phyloP scores from a whole-genome alignment of 2,888 invertebrate genomes.

The Drosophila meridiana region DNA sequence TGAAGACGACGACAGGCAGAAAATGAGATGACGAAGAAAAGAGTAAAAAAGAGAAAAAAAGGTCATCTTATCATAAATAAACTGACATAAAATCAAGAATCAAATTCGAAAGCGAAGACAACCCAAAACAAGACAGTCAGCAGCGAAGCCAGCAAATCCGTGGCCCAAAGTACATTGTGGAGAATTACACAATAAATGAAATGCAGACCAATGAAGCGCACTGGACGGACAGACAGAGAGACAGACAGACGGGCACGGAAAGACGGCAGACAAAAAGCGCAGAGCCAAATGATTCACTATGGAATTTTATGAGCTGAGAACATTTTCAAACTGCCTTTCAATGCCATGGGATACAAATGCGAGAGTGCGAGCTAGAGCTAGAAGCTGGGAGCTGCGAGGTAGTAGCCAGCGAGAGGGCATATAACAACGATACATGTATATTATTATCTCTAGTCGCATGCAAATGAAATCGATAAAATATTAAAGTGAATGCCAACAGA shows the following conservation, averaged over 20 bases:
- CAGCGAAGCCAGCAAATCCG: slow-evolving; percentile 67
- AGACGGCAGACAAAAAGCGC: slow-evolving; percentile 59
- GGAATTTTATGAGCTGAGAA: slow-evolving; percentile 82
- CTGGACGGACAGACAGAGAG: slow-evolving; percentile 24
- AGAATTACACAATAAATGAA: slow-evolving; percentile 81
- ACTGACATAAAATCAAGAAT: slow-evolving; percentile 82
- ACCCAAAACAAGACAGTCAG: slow-evolving; percentile 28
- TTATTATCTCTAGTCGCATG: slow-evolving; percentile 61
- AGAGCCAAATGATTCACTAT: slow-evolving; percentile 74
- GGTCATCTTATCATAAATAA: slow-evolving; percentile 82
- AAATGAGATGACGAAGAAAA: slow-evolving; percentile 36
- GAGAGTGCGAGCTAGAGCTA: slow-evolving; percentile 24
- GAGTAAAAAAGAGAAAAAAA: slow-evolving; percentile 59
- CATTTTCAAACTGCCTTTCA: slow-evolving; percentile 63
- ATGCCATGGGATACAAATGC: slow-evolving; percentile 60
- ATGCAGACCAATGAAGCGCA: slow-evolving; percentile 75
- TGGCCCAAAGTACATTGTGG: slow-evolving; percentile 74
- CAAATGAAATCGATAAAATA: slow-evolving; percentile 78
- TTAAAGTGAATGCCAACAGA: slow-evolving; percentile 68
- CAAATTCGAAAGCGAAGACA: slow-evolving; percentile 75
- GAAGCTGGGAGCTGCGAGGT: slow-evolving; percentile 34
- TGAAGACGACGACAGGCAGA: slow-evolving; percentile 48
- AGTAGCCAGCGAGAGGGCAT: slow-evolving; percentile 54
- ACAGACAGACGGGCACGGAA: slow-evolving; percentile 28
- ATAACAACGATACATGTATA: slow-evolving; percentile 5